Conservation (phyloP, 2,113 vertebrate genomes). For the Neomonachus schauinslandi region DNA sequence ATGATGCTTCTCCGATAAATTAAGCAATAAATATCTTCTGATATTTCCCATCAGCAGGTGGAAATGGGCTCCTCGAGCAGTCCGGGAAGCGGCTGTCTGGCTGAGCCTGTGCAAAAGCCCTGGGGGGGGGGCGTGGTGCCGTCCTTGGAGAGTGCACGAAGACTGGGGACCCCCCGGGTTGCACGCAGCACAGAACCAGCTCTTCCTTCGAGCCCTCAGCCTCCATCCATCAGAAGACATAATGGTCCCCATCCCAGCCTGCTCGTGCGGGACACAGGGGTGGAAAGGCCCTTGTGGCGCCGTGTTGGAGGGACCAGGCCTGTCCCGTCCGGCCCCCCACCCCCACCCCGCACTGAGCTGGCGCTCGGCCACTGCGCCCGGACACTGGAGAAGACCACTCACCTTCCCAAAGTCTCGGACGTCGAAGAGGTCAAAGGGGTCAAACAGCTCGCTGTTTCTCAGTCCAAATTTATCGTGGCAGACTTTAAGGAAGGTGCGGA, state of each 20-base stretch:
- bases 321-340: not conserved
- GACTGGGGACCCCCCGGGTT: conserved; percentile 2
- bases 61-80: conserved; percentile 53
- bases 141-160: not conserved
- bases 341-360: not conserved
- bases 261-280: too few species aligned
- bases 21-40: conserved; percentile 75
- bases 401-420: conserved; percentile 99
- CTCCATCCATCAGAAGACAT: not conserved
- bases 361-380: fast-evolving
- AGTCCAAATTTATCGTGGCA: conserved; percentile 97
- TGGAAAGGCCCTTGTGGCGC: too few species aligned
- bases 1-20: conserved; percentile 75
- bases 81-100: conserved; percentile 54
- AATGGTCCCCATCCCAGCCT: fast-evolving
- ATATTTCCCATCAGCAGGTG: conserved; percentile 70
- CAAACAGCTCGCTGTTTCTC: conserved; percentile 96
- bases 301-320: not conserved
- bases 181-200: not conserved
- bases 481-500: conserved; percentile 97
- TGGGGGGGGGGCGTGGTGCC: fast-evolving
- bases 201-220: not conserved
- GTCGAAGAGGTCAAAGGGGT: conserved; percentile 98
- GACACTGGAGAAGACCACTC: conserved; percentile 75
- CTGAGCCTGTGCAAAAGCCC: not conserved